These are phyloP conservation scores for Knipowitschia caucasica DNA, from an alignment of 2,797 vertebrate species.

Conservation along the genomic window DNA sequence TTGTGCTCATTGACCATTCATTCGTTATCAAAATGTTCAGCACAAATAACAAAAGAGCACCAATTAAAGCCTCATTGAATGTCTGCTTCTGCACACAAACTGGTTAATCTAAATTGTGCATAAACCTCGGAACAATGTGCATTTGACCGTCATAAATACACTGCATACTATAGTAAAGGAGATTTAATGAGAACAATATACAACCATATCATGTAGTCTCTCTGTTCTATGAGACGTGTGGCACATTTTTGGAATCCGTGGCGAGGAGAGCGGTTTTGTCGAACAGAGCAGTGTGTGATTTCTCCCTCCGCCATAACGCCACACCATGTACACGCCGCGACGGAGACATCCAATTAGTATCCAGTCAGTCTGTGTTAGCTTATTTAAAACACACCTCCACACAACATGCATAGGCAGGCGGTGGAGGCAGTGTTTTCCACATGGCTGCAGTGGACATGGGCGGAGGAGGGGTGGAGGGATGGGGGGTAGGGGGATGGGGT, in stretches of 20 bases:
- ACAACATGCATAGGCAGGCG: constrained; percentile 22
- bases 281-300: constrained; percentile 28
- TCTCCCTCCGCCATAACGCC: constrained; percentile 35
- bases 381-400: constrained; percentile 56
- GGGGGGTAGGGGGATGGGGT: constrained; percentile 42
- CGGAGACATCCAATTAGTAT: constrained; percentile 72
- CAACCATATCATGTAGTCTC: constrained; percentile 19
- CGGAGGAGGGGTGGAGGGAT: too few species aligned
- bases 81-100: too few species aligned
- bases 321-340: constrained; percentile 35
- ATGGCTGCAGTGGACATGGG: constrained; percentile 28
- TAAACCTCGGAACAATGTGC: too few species aligned
- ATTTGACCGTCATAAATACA: too few species aligned
- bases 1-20: too few species aligned
- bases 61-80: too few species aligned
- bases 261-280: constrained; percentile 4
- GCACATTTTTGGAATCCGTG: constrained; percentile 13
- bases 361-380: constrained; percentile 61
- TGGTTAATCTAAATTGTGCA: too few species aligned
- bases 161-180: not conserved
- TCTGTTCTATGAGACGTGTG: constrained; percentile 9
- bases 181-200: not conserved
- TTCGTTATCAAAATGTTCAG: too few species aligned
- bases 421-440: constrained; percentile 57
- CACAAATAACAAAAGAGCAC: too few species aligned